Evolutionary conservation across 2,888 invertebrate species (phyloP).

Genomic region (Eucriotettix oculatus): DNA sequence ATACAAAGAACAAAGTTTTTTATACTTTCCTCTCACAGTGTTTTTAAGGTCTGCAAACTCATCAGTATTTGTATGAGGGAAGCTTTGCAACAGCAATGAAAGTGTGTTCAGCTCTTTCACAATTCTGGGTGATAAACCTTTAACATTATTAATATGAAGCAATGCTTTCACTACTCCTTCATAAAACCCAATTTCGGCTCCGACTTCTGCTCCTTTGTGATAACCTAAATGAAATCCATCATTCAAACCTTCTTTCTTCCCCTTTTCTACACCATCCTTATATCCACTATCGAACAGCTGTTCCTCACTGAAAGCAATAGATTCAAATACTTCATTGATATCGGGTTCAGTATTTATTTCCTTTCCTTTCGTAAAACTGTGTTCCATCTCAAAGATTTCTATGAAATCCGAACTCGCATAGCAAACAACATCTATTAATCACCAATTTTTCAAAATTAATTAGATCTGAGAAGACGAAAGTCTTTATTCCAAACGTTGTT

Average conservation of each 20-base stretch:
- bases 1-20: conserved; percentile 47
- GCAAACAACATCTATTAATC: too few relatives aligned
- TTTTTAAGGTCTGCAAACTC: conserved; percentile 47
- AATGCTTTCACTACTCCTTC: conserved; percentile 37
- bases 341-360: conserved; percentile 24
- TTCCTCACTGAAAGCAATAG: conserved; percentile 54
- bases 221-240: conserved; percentile 62
- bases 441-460: too few relatives aligned
- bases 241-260: conserved; percentile 36
- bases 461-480: too few relatives aligned
- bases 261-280: conserved; percentile 47
- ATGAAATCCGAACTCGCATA: too few relatives aligned
- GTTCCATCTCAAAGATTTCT: too few relatives aligned
- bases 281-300: conserved; percentile 42
- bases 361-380: too few relatives aligned
- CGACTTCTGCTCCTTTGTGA: conserved; percentile 57
- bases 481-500: too few relatives aligned
- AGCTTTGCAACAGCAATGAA: conserved; percentile 38
- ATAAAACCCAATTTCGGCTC: conserved; percentile 62
- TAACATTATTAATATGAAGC: conserved; percentile 15
- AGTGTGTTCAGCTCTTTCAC: conserved; percentile 36
- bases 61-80: conserved; percentile 46
- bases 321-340: conserved; percentile 57
- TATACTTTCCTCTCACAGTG: conserved; percentile 48
- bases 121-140: conserved; percentile 32